Conservation (phyloP, 2,888 invertebrate genomes). For the Conus canariensis region DNA sequence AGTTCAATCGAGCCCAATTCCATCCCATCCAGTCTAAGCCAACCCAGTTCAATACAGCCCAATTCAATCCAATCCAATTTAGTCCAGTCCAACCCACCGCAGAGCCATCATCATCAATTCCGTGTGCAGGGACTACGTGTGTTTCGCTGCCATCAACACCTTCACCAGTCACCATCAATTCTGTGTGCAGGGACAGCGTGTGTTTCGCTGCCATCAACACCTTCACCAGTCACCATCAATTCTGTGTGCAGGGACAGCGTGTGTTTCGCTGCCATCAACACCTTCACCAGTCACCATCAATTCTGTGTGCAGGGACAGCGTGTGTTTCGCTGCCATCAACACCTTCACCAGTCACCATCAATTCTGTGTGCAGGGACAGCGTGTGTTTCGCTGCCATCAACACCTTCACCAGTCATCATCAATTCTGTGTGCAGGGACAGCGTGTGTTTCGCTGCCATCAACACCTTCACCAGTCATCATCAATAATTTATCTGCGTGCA, state of each 20-base stretch:
- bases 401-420: conserved; percentile 64
- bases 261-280: conserved; percentile 76
- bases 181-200: too few species aligned
- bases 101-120: conserved; percentile 56
- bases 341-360: conserved; percentile 62
- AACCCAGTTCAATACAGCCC: too few species aligned
- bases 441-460: conserved; percentile 76
- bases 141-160: too few species aligned
- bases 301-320: conserved; percentile 76
- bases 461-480: conserved; percentile 67
- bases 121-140: conserved; percentile 56
- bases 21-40: too few species aligned
- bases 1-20: too few species aligned
- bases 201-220: too few species aligned
- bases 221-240: too few species aligned
- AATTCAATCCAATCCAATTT: too few species aligned
- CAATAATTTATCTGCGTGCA: conserved; percentile 59
- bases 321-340: conserved; percentile 77
- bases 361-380: conserved; percentile 76
- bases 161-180: too few species aligned
- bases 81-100: too few species aligned
- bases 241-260: conserved; percentile 76
- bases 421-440: conserved; percentile 76
- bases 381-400: conserved; percentile 76
- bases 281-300: conserved; percentile 61